These are phyloP conservation scores for Hystrix brachyura DNA, from an alignment of 2,113 vertebrate species.

Conservation along the genomic window DNA sequence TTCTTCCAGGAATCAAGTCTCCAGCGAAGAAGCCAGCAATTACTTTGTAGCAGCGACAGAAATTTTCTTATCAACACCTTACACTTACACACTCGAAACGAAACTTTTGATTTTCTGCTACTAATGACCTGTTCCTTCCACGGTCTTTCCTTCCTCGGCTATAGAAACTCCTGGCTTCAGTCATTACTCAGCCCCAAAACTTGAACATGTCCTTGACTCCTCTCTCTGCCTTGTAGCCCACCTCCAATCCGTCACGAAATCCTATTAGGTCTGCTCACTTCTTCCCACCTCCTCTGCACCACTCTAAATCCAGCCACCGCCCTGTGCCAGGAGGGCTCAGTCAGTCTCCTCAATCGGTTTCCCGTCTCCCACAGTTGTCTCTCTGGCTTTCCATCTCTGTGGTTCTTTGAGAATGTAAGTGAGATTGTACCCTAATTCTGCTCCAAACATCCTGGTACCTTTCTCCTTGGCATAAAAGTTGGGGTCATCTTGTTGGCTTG, in stretches of 20 bases:
- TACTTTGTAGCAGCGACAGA: background rate
- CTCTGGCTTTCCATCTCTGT: background rate
- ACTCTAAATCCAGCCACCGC: background rate
- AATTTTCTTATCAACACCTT: background rate
- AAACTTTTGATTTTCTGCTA: background rate
- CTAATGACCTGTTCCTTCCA: background rate
- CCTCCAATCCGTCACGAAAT: background rate
- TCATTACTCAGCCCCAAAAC: background rate
- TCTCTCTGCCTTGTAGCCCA: fast-evolving
- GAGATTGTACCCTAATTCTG: background rate
- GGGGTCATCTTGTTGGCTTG: background rate
- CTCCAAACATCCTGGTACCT: background rate
- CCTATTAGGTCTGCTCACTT: background rate
- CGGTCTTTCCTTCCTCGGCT: background rate
- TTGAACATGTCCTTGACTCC: background rate
- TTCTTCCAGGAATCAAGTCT: background rate
- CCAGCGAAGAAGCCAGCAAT: background rate
- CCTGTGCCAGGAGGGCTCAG: background rate
- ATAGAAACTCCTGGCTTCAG: background rate
- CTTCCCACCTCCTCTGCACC: fast-evolving
- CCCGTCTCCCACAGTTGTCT: background rate
- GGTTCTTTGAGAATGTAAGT: background rate
- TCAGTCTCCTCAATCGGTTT: fast-evolving
- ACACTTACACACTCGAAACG: background rate
- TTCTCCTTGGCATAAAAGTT: background rate